Conservation (phyloP, 2,888 invertebrate genomes). For the Cerastis leucographa region DNA sequence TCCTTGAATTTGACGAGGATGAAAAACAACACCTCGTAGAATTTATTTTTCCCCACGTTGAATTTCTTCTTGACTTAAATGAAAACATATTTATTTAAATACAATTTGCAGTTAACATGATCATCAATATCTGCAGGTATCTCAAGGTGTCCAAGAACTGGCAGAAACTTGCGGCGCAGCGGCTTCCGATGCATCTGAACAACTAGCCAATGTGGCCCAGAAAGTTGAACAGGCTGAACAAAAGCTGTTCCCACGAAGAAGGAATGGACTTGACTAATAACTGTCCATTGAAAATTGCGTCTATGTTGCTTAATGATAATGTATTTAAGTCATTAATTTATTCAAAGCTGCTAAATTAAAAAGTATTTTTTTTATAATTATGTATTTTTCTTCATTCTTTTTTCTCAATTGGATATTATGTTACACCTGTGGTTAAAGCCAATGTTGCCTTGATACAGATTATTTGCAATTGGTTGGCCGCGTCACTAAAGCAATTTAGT, state of each 20-base stretch:
- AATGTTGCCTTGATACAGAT: no score
- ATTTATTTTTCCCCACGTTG: not conserved
- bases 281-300: conserved; percentile 20
- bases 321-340: conserved; percentile 41
- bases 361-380: conserved; percentile 37
- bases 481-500: no score
- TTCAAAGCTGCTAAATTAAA: conserved; percentile 57
- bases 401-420: not conserved
- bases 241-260: conserved; percentile 82
- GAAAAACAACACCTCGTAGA: no score
- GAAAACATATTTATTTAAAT: not conserved
- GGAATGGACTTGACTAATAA: conserved; percentile 85
- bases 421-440: not conserved
- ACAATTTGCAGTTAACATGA: not conserved
- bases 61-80: not conserved
- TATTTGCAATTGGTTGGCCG: no score
- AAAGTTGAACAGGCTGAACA: conserved; percentile 84
- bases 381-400: not conserved
- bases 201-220: conserved; percentile 82
- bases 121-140: conserved; percentile 74
- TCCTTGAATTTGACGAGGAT: no score
- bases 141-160: conserved; percentile 84
- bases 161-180: conserved; percentile 86
- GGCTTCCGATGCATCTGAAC: conserved; percentile 83
- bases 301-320: conserved; percentile 39